Evolutionary conservation across 2,797 vertebrate species (phyloP), one percentile per base, ranked within the genome.

Genomic region (Podargus strigoides): DNA sequence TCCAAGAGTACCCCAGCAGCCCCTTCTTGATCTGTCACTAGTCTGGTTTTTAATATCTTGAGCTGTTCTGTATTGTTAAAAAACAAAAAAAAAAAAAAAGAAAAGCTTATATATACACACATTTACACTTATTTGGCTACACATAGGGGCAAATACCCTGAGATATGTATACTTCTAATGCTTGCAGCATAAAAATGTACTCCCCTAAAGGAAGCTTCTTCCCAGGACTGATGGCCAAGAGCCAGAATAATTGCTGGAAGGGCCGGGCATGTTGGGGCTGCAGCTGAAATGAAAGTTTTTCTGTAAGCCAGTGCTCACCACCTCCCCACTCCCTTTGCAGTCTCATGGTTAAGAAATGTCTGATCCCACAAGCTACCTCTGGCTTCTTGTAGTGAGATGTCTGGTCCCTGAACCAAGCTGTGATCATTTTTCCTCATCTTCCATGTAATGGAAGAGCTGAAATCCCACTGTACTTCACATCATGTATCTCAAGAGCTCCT

Each of bases 121-220:
- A n/a, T n/a, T n/a, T n/a, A n/a, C n/a, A n/a, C n/a, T n/a, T 14
- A 32, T 74, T 69, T 72, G 63, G 41, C 24, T 70, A 24, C 39
- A 16, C 3, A 0, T 30, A 67, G 53, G 58, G 52, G 36, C 19
- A 85, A 70, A 81, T 8, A 55, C 49, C 56, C 36, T 21, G 18
- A 70, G 53, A 50, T 50, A 17, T 2, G 3, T 52, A 9, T 46
- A 39, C 34, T 56, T 85, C 20, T 63, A 80, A 69, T 67, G 70
- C 74, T 90, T 85, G 85, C 72, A 91, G 88, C 83, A 81, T 70
- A 92, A 64, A 96, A 92, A 72, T 68, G 82, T 55, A 76, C 85
- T 92, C 78, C 76, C 53, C 68, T 86, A 95, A 92, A 95, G 92
- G 95, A 97, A 92, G 67, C 93, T 92, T 94, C 89, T 97, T 96